A percentile compares a stretch with the other conserved stretches of the same genome.
These are phyloP conservation scores for Drosophila greeni DNA, from an alignment of 2,888 invertebrate genomes.

Conservation along the genomic window DNA sequence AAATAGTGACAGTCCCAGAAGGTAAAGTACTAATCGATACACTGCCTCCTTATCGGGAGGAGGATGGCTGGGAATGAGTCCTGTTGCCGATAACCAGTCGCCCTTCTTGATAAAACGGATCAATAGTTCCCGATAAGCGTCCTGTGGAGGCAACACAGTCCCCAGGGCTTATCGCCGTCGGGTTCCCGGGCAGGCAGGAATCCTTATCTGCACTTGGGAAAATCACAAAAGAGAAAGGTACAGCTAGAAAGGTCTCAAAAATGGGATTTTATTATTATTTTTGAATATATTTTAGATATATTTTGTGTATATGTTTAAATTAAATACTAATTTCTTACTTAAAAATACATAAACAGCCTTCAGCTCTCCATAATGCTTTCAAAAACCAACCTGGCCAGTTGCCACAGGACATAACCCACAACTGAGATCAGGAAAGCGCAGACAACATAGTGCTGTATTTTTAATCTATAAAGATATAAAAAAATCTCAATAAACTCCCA, in stretches of 20 bases:
- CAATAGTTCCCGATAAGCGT: conserved; percentile 47
- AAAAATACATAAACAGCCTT: neutral
- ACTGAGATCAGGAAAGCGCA: neutral
- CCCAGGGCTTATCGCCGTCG: conserved; percentile 19
- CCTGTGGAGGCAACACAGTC: conserved; percentile 39
- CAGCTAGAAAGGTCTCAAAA: neutral
- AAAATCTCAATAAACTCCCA: too few relatives aligned
- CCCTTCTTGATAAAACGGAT: conserved; percentile 49
- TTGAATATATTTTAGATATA: neutral
- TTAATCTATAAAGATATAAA: neutral
- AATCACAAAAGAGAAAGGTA: neutral
- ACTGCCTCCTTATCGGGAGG: conserved; percentile 47
- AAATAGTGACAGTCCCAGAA: conserved; percentile 2
- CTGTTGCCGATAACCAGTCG: conserved; percentile 51
- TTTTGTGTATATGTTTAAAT: too few relatives aligned
- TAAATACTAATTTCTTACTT: neutral
- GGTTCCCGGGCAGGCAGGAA: neutral
- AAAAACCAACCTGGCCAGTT: neutral
- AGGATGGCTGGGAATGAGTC: conserved; percentile 43
- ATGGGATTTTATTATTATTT: neutral
- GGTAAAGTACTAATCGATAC: conserved; percentile 19
- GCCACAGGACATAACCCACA: neutral
- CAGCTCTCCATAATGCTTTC: neutral
- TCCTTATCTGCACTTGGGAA: conserved; percentile 23
- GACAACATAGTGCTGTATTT: neutral